These are phyloP conservation scores for Peromyscus attwateri DNA, from an alignment of 2,797 vertebrate species.

Conservation along the genomic window DNA sequence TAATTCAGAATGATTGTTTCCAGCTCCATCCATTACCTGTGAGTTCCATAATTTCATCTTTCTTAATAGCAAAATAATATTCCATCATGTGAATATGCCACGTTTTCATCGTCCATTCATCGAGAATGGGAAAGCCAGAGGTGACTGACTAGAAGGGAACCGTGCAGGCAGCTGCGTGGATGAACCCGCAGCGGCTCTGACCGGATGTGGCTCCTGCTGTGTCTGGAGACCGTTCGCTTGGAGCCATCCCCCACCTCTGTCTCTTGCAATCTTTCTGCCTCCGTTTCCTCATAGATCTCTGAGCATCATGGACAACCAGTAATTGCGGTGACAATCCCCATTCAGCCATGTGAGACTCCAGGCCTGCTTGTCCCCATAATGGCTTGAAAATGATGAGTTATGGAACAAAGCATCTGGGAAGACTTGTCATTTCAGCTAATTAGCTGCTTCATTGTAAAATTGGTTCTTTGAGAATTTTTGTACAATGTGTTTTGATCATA, in stretches of 20 bases:
- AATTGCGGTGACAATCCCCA: background rate
- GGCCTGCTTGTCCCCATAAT: background rate
- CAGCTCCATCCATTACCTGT: background rate
- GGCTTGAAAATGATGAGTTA: background rate
- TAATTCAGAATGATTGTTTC: background rate
- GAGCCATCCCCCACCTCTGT: background rate
- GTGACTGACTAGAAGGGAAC: background rate
- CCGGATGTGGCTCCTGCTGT: background rate
- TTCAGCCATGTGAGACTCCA: background rate
- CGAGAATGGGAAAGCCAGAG: background rate
- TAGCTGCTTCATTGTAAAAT: background rate
- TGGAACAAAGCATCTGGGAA: background rate
- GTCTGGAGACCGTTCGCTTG: background rate
- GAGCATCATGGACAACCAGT: background rate
- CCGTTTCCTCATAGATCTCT: background rate
- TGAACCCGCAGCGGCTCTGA: background rate
- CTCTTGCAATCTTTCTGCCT: background rate
- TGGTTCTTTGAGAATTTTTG: background rate
- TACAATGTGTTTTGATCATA: background rate
- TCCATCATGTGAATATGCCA: no score
- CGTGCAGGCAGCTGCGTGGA: background rate
- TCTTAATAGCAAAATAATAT: background rate
- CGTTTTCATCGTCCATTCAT: no score
- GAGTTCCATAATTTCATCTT: background rate
- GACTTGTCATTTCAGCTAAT: background rate